Base-by-base conservation (phyloP, 2,888 invertebrate genomes). In the Epirrita christyi region DNA sequence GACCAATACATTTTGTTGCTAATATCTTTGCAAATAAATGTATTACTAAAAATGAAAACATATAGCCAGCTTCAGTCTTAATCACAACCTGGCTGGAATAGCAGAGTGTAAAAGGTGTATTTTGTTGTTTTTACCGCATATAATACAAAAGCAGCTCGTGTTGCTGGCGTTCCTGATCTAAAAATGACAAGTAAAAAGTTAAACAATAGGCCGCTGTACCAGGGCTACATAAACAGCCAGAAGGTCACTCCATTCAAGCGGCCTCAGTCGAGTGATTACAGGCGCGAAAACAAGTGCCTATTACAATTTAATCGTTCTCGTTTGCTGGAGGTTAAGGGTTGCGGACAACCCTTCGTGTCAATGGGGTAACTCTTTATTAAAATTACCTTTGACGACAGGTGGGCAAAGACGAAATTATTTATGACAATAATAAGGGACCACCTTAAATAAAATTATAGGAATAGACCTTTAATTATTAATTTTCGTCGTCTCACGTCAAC, bases 261-360 rank as follows among this genome's bases (percentile, higher is more conserved):
- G 53, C 56, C 15, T 37, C 44, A 55, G 58, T 63, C 61, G 63
- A 68, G 68, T 66, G 73, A 75, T 73, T 69, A 74, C 70, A 68
- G 57, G 57, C 65, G 67, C 66, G 70, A 74, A 73, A 75, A 74
- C 72, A 71, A 74, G 72, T 67, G 66, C 56, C 68, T 62, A 70
- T 72, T 71, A 70, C 67, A 71, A 73, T 76, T 68, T 72, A 73
- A 71, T 66, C 57, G 36, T 44, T 44, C 60, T 65, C 66, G 65
- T 67, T 69, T 61, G 58, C 9, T 32, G 8, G 58, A 60, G 64
- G 71, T 70, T 68, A 66, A 67, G 69, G 66, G 60, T 61, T 36
- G 48, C 55, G 60, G 56, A 63, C 68, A 70, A 71, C 69, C 73
- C 68, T 70, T 71, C 66, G 65, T 70, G 73, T 73, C 75, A 73